These are phyloP conservation scores for Felis catus DNA, from an alignment of 2,113 vertebrate genomes.

Conservation along the genomic window F.catus_Fca126_mat1.0 CM031412.1:222561001-222561500, in stretches of 20 bases:
- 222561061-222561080: background rate
- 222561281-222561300: background rate
- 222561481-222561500: constrained; percentile 6
- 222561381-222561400: background rate
- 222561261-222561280: background rate
- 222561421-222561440: background rate
- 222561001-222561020: background rate
- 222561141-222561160: background rate
- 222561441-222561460: background rate
- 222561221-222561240: constrained; percentile 26
- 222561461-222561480: background rate
- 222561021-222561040: background rate
- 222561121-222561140: background rate
- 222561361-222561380: background rate
- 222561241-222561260: background rate
- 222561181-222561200: background rate
- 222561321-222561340: background rate
- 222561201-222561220: constrained; percentile 7
- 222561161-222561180: background rate
- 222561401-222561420: background rate
- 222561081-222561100: background rate
- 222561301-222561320: background rate
- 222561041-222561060: background rate
- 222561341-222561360: background rate
- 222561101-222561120: background rate